Conservation (phyloP, 2,888 invertebrate species). For the Craniophora ligustri region DNA sequence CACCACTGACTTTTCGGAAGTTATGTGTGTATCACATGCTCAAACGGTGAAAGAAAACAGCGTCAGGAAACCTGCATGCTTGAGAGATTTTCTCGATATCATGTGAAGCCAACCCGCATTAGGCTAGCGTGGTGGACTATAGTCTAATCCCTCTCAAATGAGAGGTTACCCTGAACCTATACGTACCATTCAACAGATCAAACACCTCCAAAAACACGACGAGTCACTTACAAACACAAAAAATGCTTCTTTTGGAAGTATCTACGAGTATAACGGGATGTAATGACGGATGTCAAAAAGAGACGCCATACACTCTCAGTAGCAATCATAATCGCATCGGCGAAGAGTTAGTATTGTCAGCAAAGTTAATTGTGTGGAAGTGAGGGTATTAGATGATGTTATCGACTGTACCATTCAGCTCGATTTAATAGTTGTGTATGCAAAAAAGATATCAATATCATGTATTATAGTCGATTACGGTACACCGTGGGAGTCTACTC, state of each 20-base stretch:
- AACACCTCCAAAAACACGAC: constrained; percentile 3
- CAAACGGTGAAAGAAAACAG: no score
- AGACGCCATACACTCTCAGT: constrained; percentile 7
- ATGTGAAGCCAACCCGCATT: no score
- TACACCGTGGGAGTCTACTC: constrained; percentile 17
- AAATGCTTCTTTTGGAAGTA: constrained; percentile 5
- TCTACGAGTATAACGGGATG: constrained; percentile 23
- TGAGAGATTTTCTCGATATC: no score
- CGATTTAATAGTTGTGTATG: constrained; percentile 8
- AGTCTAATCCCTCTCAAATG: no score
- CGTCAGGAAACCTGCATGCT: no score
- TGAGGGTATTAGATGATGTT: constrained; percentile 26
- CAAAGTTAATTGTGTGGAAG: constrained; percentile 48
- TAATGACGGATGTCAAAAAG: constrained; percentile 29
- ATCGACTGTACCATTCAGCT: constrained; percentile 25
- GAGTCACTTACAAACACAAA: constrained; percentile 10
- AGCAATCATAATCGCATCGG: constrained; percentile 51
- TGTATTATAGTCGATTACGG: neutral
- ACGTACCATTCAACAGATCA: neutral
- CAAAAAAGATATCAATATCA: neutral
- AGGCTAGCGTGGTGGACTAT: no score
- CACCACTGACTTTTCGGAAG: no score
- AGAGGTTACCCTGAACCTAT: no score
- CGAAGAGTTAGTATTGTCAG: constrained; percentile 35
- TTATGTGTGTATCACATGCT: no score